Evolutionary conservation across 2,888 invertebrate species (phyloP).

Genomic region (Phorcus lineatus): DNA sequence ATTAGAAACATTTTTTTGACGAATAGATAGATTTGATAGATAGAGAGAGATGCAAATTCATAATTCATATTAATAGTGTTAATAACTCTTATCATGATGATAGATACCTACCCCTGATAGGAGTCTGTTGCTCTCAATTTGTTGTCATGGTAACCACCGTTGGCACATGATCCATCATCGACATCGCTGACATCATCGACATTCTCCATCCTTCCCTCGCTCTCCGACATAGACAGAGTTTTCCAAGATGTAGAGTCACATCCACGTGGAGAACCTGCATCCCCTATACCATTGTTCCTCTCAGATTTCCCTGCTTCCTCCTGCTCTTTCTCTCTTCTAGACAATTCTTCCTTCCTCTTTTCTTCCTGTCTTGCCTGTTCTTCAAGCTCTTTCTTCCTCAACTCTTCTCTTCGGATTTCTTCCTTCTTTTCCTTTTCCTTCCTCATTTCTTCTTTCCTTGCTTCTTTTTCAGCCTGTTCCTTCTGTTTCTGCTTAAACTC

Average conservation of each 20-base stretch:
- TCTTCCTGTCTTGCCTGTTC: not conserved
- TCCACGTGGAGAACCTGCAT: not conserved
- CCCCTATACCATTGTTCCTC: not conserved
- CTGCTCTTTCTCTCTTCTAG: constrained; percentile 16
- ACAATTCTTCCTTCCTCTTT: constrained; percentile 30
- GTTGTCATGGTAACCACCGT: too few species aligned
- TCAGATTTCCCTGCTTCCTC: not conserved
- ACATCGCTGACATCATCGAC: constrained; percentile 40
- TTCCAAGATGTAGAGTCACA: not conserved
- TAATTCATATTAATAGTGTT: too few species aligned
- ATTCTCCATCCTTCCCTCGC: constrained; percentile 10
- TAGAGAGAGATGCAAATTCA: too few species aligned
- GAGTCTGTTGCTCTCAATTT: too few species aligned
- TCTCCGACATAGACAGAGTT: not conserved
- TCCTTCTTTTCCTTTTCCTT: constrained; percentile 34
- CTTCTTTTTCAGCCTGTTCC: constrained; percentile 30
- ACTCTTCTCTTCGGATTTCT: constrained; percentile 26
- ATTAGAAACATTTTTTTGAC: too few species aligned
- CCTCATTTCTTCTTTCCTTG: not conserved
- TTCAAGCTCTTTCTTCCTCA: constrained; percentile 31
- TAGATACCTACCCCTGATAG: too few species aligned
- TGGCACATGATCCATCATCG: not conserved
- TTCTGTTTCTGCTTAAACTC: constrained; percentile 37
- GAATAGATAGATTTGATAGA: too few species aligned
- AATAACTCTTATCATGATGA: too few species aligned